Base-by-base conservation (phyloP, 2,888 invertebrate species). In the Tiliacea aurago region DNA sequence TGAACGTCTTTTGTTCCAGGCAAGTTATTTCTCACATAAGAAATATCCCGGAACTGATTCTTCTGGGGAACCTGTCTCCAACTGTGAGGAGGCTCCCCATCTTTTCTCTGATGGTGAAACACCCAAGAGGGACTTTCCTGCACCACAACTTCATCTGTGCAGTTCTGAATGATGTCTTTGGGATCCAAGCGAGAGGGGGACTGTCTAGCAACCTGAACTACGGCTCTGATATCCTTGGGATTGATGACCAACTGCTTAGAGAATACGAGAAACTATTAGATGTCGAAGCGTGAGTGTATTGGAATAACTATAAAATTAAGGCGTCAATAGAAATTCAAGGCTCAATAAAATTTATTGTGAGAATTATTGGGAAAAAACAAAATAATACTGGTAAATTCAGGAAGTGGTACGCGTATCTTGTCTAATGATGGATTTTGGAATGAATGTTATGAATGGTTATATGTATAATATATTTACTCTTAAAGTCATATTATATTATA, bases 81-180 rank as follows among this genome's bases (percentile, higher is more conserved):
- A 97, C 97, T 13, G 96, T 97, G 41, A 97, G 98, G 86, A 96
- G 98, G 61, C 96, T 99, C 43, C 98, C 99, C 4, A 97, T 99
- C 73, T 98, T 99, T 92, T 98, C 99, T 9, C 97, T 99, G 89
- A 97, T 99, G 96, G 97, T 99, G 67, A 97, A 98, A 84, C 98
- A 99, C 92, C 97, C 98, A 0, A 95, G 98, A 55, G 98, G 98
- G 49, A 97, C 98, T 20, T 99, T 98, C 91, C 97, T 99, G 3
- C 99, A 99, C 92, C 98, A 99, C 93, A 99, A 99, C 94, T 97
- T 98, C 95, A 97, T 99, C 15, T 98, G 98, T 85, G 98, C 98
- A 15, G 97, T 99, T 33, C 96, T 99, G 61, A 99, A 99, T 90
- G 99, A 99, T 90, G 97, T 99, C 43, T 99, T 99, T 91, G 99